These are phyloP conservation scores for Drosophila kepulauana DNA, from an alignment of 1,140 invertebrate genomes.

Conservation along the genomic window DNA sequence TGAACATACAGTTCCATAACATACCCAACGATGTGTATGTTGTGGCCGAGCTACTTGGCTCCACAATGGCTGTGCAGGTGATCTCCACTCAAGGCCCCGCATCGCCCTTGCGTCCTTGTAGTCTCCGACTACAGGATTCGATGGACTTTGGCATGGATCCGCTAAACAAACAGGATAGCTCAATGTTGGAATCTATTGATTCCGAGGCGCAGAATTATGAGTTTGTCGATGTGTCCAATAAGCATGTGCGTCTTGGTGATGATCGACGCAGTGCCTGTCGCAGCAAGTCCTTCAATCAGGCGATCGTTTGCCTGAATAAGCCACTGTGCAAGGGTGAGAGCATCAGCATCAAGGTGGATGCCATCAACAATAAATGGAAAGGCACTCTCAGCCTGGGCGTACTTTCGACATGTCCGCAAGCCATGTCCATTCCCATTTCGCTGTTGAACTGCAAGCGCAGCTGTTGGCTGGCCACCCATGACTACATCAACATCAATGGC, in stretches of 20 bases:
- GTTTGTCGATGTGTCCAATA: constrained; percentile 90
- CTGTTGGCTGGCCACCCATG: constrained; percentile 91
- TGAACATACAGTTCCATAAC: constrained; percentile 92
- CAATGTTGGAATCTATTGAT: constrained; percentile 83
- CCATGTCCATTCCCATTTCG: constrained; percentile 88
- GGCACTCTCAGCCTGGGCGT: constrained; percentile 92
- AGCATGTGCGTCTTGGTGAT: constrained; percentile 89
- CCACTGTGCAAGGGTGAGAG: constrained; percentile 81
- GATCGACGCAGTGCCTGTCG: constrained; percentile 71
- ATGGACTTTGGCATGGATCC: constrained; percentile 88
- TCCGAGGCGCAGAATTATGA: constrained; percentile 86
- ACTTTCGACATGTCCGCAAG: constrained; percentile 89
- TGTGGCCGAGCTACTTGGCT: constrained; percentile 88
- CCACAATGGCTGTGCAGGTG: constrained; percentile 88
- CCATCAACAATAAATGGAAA: constrained; percentile 91
- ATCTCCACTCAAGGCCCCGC: constrained; percentile 85
- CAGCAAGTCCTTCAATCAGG: constrained; percentile 78
- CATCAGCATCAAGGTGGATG: constrained; percentile 89
- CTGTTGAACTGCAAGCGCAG: constrained; percentile 91
- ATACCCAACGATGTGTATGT: constrained; percentile 88
- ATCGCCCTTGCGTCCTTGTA: constrained; percentile 87
- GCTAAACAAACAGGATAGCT: constrained; percentile 85
- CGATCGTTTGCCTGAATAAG: constrained; percentile 77
- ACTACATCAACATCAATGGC: constrained; percentile 92
- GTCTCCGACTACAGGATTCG: constrained; percentile 88